Conservation (phyloP, 2,113 vertebrate species). For the Semnornis frantzii region DNA sequence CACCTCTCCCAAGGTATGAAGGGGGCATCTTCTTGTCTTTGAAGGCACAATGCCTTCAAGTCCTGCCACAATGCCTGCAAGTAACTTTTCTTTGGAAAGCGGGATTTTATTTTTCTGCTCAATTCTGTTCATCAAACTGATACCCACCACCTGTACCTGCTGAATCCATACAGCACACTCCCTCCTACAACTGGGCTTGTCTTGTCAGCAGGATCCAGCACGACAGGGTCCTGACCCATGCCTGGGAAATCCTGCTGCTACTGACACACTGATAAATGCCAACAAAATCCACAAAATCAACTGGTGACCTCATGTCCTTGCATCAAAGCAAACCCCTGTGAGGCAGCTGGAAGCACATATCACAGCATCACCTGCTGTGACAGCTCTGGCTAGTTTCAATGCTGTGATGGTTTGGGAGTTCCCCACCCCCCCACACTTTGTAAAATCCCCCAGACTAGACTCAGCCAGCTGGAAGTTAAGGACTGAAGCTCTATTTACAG, state of each 20-base stretch:
- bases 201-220: not conserved
- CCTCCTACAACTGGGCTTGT: not conserved
- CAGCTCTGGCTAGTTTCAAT: not conserved
- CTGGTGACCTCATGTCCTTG: not conserved
- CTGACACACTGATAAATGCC: not conserved
- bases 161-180: not conserved
- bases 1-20: not conserved
- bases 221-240: not conserved
- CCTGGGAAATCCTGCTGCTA: not conserved
- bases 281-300: fast-evolving
- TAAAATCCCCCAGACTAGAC: too few species aligned
- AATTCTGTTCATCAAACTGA: not conserved
- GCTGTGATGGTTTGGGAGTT: too few species aligned
- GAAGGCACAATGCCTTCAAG: too few species aligned
- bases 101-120: not conserved
- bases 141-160: not conserved
- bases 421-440: too few species aligned
- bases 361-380: not conserved
- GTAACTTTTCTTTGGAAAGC: not conserved
- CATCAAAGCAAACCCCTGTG: not conserved
- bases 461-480: too few species aligned
- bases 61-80: not conserved
- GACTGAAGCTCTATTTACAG: too few species aligned
- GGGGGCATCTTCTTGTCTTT: not conserved
- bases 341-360: not conserved